phyloP scores from a whole-genome alignment of 2,797 vertebrate species.

The Discoglossus pictus region DNA sequence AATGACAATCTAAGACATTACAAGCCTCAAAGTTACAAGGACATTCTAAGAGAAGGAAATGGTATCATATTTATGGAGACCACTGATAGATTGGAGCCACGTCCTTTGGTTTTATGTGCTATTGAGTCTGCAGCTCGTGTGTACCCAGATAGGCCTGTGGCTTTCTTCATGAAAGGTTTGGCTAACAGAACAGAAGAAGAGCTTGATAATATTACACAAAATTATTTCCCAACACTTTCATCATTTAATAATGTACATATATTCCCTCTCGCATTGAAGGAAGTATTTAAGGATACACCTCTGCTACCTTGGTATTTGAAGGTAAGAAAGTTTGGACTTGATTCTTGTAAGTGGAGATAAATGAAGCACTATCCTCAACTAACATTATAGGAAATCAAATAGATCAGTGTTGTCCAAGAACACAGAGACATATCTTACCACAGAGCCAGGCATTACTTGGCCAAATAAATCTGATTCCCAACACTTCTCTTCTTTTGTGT shows the following conservation, averaged over 20 bases:
- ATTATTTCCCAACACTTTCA: slow-evolving; percentile 64
- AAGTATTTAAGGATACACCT: slow-evolving; percentile 68
- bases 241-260: slow-evolving; percentile 71
- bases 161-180: slow-evolving; percentile 70
- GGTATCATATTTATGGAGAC: slow-evolving; percentile 73
- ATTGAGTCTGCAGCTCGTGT: slow-evolving; percentile 71
- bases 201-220: slow-evolving; percentile 51
- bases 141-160: slow-evolving; percentile 61
- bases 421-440: too few species aligned
- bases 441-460: too few species aligned
- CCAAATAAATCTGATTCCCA: too few species aligned
- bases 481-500: too few species aligned
- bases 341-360: too few species aligned
- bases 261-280: slow-evolving; percentile 68
- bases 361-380: too few species aligned
- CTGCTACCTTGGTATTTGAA: slow-evolving; percentile 66
- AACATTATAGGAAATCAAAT: too few species aligned
- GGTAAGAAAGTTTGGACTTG: too few species aligned
- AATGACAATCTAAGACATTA: too few species aligned
- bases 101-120: slow-evolving; percentile 65
- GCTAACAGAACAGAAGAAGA: not conserved
- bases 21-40: slow-evolving; percentile 57
- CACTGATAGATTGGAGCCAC: slow-evolving; percentile 59
- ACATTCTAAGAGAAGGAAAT: slow-evolving; percentile 57
- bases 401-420: too few species aligned